Conservation (phyloP, 2,113 vertebrate genomes). For the Epinephelus lanceolatus region DNA sequence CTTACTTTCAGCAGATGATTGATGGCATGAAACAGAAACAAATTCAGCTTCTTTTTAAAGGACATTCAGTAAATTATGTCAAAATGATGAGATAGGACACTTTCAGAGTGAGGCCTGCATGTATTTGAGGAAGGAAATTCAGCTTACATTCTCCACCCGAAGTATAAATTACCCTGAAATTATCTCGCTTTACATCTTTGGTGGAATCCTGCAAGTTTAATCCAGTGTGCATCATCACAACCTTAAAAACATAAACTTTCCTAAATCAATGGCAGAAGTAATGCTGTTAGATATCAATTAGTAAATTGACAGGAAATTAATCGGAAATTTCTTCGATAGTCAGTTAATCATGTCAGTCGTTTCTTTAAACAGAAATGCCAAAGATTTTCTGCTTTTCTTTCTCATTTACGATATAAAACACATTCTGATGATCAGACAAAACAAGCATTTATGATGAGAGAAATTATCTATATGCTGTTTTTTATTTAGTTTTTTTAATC, state of each 20-base stretch:
- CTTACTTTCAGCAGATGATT: conserved; percentile 51
- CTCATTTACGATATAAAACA: not conserved
- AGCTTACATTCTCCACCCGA: not conserved
- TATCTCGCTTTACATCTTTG: no score
- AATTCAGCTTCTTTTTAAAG: conserved; percentile 28
- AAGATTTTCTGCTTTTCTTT: not conserved
- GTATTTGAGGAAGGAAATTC: conserved; percentile 1
- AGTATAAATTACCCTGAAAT: not conserved
- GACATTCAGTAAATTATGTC: conserved; percentile 36
- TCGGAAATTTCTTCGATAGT: no score
- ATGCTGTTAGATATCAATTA: no score
- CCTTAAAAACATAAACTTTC: no score
- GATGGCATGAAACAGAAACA: conserved; percentile 51
- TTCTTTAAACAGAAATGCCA: no score
- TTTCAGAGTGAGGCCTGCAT: conserved; percentile 1
- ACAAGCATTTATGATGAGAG: not conserved
- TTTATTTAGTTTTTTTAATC: no score
- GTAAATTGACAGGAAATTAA: no score
- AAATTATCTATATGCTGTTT: no score
- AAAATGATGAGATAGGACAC: conserved; percentile 15
- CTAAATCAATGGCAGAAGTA: no score
- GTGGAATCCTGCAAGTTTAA: no score
- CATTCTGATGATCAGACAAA: not conserved
- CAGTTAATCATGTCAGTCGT: no score
- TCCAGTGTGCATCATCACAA: no score